Conservation (phyloP, 1,140 invertebrate genomes). For the Drosophila nigrodunni region DNA sequence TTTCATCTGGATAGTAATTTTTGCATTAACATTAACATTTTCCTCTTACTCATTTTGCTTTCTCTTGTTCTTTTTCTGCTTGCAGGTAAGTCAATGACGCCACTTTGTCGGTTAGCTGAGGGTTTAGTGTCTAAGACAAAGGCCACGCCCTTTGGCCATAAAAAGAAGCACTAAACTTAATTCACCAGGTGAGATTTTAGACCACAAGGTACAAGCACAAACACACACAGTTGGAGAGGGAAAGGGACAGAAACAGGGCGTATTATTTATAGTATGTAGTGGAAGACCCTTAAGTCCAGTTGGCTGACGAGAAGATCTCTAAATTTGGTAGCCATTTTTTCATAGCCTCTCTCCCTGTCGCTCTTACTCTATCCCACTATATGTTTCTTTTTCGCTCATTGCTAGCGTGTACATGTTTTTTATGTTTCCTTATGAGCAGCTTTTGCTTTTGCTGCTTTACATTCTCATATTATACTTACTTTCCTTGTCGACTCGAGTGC, state of each 20-base stretch:
- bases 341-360: not conserved
- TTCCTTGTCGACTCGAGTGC: slow-evolving; percentile 52
- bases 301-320: slow-evolving; percentile 43
- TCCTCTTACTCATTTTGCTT: slow-evolving; percentile 11
- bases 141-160: slow-evolving; percentile 61
- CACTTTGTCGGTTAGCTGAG: slow-evolving; percentile 8
- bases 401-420: slow-evolving; percentile 33
- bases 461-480: slow-evolving; percentile 68
- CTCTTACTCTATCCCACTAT: not conserved
- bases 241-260: too few relatives aligned
- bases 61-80: slow-evolving; percentile 3
- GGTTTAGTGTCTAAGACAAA: slow-evolving; percentile 53
- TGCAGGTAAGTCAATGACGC: slow-evolving; percentile 41
- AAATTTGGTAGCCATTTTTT: slow-evolving; percentile 76
- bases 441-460: slow-evolving; percentile 52
- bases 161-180: slow-evolving; percentile 46
- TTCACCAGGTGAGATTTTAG: slow-evolving; percentile 53
- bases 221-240: slow-evolving; percentile 24
- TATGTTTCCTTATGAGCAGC: slow-evolving; percentile 39
- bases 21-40: slow-evolving; percentile 46
- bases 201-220: slow-evolving; percentile 6
- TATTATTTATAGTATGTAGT: not conserved
- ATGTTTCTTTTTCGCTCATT: not conserved
- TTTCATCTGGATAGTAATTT: slow-evolving; percentile 14
- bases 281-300: slow-evolving; percentile 43